Evolutionary conservation across 2,888 invertebrate genomes (phyloP).

Genomic region (Marasmarcha lunaedactyla): DNA sequence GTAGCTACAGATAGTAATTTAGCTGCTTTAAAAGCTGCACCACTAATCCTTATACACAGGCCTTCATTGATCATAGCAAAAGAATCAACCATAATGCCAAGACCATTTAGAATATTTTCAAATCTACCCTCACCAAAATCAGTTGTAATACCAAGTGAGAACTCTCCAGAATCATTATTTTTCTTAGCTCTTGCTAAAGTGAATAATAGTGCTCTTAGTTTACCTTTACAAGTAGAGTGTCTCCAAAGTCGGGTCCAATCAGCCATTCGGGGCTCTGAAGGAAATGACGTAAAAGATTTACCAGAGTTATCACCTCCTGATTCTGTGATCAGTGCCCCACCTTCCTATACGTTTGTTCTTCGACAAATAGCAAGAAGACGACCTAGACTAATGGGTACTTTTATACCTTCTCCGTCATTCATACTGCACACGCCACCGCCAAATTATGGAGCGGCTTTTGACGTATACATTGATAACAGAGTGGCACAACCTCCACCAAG

Average conservation of each 20-base stretch:
- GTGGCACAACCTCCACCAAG: constrained; percentile 33
- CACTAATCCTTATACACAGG: not conserved
- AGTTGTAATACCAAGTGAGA: not conserved
- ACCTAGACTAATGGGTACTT: constrained; percentile 52
- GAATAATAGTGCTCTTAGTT: no score
- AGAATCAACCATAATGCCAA: constrained; percentile 5
- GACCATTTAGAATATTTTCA: constrained; percentile 18
- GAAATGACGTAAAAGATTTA: constrained; percentile 9
- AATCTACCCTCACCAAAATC: constrained; percentile 24
- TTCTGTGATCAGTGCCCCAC: constrained; percentile 50
- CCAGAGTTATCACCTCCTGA: constrained; percentile 40
- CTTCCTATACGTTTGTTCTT: constrained; percentile 55
- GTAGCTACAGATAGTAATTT: no score
- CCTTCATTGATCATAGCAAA: not conserved
- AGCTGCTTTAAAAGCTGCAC: not conserved
- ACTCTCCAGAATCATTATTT: not conserved
- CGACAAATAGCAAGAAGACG: constrained; percentile 45
- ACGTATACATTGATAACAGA: constrained; percentile 46
- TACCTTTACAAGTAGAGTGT: no score
- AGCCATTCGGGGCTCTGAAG: not conserved
- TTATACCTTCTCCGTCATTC: constrained; percentile 55
- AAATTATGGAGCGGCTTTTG: constrained; percentile 52
- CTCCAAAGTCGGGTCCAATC: not conserved
- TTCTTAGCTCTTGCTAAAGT: no score
- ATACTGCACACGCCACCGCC: constrained; percentile 53